Evolutionary conservation across 2,113 vertebrate species (phyloP).

Genomic region (Xerus inauris): DNA sequence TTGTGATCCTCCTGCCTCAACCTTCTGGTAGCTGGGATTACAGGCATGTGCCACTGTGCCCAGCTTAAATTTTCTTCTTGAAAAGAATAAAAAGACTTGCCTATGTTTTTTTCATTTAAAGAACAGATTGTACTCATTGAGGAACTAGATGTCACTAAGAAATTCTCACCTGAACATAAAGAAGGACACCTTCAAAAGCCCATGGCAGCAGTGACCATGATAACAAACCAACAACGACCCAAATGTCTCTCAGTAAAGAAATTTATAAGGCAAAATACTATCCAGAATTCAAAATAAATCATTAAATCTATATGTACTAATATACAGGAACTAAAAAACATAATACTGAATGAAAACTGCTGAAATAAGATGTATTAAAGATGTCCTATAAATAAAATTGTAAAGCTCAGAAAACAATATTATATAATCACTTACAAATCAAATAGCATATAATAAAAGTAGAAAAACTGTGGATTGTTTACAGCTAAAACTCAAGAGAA

Average conservation of each 20-base stretch:
- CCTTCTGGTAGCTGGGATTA: too few species aligned
- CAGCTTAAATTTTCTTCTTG: too few species aligned
- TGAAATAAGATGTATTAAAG: background rate
- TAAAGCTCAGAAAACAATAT: background rate
- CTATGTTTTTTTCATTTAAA: conserved; percentile 69
- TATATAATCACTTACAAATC: background rate
- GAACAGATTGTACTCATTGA: conserved; percentile 82
- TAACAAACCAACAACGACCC: background rate
- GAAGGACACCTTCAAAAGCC: conserved; percentile 18
- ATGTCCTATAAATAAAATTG: background rate
- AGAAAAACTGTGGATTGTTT: background rate
- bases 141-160: background rate
- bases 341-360: background rate
- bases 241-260: background rate
- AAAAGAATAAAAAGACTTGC: conserved; percentile 82
- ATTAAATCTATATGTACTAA: background rate
- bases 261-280: background rate
- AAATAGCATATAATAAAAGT: background rate
- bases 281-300: background rate
- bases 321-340: background rate
- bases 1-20: too few species aligned
- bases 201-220: background rate
- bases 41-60: too few species aligned
- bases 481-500: background rate
- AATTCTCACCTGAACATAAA: background rate